Evolutionary conservation across 2,888 invertebrate genomes (phyloP).

Genomic region (Hermaeophaga mercurialis): DNA sequence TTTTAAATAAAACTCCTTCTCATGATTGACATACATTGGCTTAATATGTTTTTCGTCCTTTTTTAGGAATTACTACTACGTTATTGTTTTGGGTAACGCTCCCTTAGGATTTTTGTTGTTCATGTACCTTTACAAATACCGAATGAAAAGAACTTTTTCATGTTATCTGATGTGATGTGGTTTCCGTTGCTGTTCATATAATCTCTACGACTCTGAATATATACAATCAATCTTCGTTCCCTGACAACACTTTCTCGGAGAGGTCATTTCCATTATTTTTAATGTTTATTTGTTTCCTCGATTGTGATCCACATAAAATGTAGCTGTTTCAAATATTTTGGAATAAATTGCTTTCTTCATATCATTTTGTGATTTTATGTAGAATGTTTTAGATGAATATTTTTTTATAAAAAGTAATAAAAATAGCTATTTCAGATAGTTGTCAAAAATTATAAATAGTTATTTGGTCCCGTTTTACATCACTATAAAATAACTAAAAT

Average conservation of each 20-base stretch:
- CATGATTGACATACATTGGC: too few species aligned
- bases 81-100: neutral
- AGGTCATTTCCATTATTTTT: constrained; percentile 10
- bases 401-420: too few species aligned
- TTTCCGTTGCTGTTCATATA: constrained; percentile 16
- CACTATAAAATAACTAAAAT: too few species aligned
- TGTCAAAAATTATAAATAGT: too few species aligned
- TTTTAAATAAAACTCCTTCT: too few species aligned
- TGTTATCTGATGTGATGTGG: constrained; percentile 17
- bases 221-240: constrained; percentile 20
- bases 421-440: too few species aligned
- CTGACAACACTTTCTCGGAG: constrained; percentile 15
- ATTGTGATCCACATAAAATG: neutral
- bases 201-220: constrained; percentile 12
- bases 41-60: too few species aligned
- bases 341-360: too few species aligned
- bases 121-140: neutral
- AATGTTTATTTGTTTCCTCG: constrained; percentile 4
- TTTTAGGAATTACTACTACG: too few species aligned
- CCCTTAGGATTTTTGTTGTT: neutral
- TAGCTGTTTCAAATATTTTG: neutral
- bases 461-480: too few species aligned
- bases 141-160: constrained; percentile 12
- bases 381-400: too few species aligned
- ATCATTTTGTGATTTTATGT: too few species aligned